A percentile compares a stretch with the other conserved stretches of the same genome.
phyloP scores from a whole-genome alignment of 2,888 invertebrate genomes.

The Notodonta ziczac region DNA sequence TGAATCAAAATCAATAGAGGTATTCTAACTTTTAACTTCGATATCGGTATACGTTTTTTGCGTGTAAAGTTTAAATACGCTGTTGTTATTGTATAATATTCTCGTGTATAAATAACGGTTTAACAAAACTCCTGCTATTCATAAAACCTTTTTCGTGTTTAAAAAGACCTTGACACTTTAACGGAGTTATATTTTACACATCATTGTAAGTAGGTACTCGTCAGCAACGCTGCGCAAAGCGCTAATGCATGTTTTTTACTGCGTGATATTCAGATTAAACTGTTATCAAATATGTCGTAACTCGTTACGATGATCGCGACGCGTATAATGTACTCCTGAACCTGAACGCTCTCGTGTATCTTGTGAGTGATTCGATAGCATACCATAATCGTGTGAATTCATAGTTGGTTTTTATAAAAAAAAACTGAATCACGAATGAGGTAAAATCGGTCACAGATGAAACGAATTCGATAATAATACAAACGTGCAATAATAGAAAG shows the following conservation, averaged over 20 bases:
- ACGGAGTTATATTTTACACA: slow-evolving; percentile 56
- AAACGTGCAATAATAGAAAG: slow-evolving; percentile 51
- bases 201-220: slow-evolving; percentile 41
- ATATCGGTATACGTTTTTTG: neutral
- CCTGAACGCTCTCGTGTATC: slow-evolving; percentile 42
- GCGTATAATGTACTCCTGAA: slow-evolving; percentile 52
- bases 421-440: slow-evolving; percentile 39
- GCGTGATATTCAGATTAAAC: slow-evolving; percentile 76
- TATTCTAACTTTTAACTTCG: neutral
- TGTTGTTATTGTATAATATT: neutral
- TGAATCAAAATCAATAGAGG: neutral
- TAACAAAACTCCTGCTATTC: slow-evolving; percentile 23
- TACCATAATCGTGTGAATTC: slow-evolving; percentile 45
- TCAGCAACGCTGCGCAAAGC: slow-evolving; percentile 54
- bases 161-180: slow-evolving; percentile 57
- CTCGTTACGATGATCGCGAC: slow-evolving; percentile 64
- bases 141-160: slow-evolving; percentile 49
- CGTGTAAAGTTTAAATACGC: neutral
- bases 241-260: slow-evolving; percentile 77
- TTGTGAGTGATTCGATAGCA: slow-evolving; percentile 70
- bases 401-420: slow-evolving; percentile 30
- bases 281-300: slow-evolving; percentile 76
- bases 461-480: slow-evolving; percentile 47
- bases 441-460: slow-evolving; percentile 47
- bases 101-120: neutral